These are phyloP conservation scores for Gallinago solitaria DNA, from an alignment of 2,797 vertebrate species.

Conservation along the genomic window DNA sequence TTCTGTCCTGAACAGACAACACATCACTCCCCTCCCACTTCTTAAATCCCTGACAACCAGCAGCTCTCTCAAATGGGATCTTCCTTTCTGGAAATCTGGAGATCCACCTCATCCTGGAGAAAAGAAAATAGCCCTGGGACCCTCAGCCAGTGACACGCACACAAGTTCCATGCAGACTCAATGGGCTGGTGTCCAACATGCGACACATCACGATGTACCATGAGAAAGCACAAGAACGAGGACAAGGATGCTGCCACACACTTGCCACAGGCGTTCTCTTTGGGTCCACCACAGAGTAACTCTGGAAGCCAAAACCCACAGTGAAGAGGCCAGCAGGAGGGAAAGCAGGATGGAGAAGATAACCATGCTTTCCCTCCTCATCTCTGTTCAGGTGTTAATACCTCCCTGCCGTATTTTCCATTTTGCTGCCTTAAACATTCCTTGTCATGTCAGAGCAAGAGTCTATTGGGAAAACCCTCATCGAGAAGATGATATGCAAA, in stretches of 20 bases:
- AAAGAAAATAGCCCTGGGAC: neutral
- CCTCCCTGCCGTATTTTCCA: neutral
- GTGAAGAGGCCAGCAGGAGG: neutral
- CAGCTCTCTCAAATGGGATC: neutral
- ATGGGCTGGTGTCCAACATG: neutral
- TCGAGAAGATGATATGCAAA: neutral
- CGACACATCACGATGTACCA: neutral
- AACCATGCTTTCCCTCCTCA: neutral
- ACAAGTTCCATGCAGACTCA: accelerated
- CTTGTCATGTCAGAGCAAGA: neutral
- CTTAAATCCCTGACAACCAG: neutral
- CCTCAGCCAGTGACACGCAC: accelerated
- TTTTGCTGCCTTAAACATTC: neutral
- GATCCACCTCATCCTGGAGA: neutral
- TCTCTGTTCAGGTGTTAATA: neutral
- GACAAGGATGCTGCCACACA: neutral
- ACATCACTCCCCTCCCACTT: neutral
- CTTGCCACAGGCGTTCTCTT: neutral
- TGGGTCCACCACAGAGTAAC: neutral
- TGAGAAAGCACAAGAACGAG: neutral
- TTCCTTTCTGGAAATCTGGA: neutral
- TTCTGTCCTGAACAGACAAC: neutral
- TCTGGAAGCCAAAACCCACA: neutral
- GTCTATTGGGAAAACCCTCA: neutral
- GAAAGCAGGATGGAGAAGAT: neutral